phyloP scores from a whole-genome alignment of 2,113 vertebrate species.

The Phalacrocorax carbo region DNA sequence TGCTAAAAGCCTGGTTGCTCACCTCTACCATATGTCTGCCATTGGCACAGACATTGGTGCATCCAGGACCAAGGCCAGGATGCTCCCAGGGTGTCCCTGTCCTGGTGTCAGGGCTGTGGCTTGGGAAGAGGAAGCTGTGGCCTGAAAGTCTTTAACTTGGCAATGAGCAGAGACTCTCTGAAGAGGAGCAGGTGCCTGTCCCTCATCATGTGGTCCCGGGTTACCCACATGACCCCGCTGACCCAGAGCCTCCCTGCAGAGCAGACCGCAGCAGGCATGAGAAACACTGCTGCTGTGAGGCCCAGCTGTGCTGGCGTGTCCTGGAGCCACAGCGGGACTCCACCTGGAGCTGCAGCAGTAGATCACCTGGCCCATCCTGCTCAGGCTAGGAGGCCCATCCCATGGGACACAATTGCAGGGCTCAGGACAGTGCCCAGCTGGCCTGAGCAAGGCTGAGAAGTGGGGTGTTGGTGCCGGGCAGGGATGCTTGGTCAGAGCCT shows the following conservation, averaged over 20 bases:
- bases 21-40: not conserved
- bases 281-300: not conserved
- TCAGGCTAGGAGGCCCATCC: not conserved
- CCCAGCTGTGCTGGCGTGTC: not conserved
- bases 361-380: not conserved
- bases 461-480: not conserved
- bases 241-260: not conserved
- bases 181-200: not conserved
- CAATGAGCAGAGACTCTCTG: not conserved
- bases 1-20: too few relatives aligned
- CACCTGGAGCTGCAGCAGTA: not conserved
- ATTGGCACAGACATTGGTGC: not conserved
- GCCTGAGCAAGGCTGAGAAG: not conserved
- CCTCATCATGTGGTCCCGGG: not conserved
- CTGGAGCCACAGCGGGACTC: not conserved
- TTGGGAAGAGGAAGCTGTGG: not conserved
- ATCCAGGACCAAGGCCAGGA: not conserved
- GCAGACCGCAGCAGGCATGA: not conserved
- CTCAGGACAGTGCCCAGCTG: not conserved
- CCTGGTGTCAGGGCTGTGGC: not conserved
- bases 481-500: not conserved
- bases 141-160: not conserved
- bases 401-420: not conserved
- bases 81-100: not conserved
- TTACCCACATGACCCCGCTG: not conserved